Evolutionary conservation across 2,113 vertebrate genomes (phyloP).

Genomic region (Brachypodius melanocephalos): DNA sequence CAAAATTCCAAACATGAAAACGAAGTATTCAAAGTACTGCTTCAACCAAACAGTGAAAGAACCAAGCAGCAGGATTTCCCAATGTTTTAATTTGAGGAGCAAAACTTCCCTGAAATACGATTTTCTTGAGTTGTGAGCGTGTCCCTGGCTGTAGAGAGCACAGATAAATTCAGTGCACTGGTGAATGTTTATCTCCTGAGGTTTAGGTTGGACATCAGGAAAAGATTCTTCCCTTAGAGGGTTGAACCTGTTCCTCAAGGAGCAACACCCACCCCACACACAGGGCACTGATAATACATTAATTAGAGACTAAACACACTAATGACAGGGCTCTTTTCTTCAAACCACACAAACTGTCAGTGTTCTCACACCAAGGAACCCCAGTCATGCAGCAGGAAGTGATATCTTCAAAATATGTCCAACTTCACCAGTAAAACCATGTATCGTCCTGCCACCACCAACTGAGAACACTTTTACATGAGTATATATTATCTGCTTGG

Average conservation of each 20-base stretch:
- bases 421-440: not conserved
- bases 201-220: not conserved
- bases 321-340: not conserved
- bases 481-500: not conserved
- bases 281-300: fast-evolving
- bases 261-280: not conserved
- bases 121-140: not conserved
- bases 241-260: not conserved
- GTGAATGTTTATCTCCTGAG: not conserved
- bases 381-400: not conserved
- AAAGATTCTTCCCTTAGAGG: not conserved
- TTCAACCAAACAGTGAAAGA: not conserved
- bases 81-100: not conserved
- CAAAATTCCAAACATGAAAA: not conserved
- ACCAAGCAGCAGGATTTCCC: not conserved
- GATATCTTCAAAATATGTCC: not conserved
- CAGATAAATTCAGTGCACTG: not conserved
- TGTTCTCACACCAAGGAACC: not conserved
- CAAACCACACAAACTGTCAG: not conserved
- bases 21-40: not conserved
- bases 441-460: not conserved
- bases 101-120: not conserved
- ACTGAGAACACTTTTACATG: not conserved
- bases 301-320: not conserved
- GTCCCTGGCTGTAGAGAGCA: not conserved